These are phyloP conservation scores for Limnephilus marmoratus DNA, from an alignment of 2,888 invertebrate species.

Conservation along the genomic window DNA sequence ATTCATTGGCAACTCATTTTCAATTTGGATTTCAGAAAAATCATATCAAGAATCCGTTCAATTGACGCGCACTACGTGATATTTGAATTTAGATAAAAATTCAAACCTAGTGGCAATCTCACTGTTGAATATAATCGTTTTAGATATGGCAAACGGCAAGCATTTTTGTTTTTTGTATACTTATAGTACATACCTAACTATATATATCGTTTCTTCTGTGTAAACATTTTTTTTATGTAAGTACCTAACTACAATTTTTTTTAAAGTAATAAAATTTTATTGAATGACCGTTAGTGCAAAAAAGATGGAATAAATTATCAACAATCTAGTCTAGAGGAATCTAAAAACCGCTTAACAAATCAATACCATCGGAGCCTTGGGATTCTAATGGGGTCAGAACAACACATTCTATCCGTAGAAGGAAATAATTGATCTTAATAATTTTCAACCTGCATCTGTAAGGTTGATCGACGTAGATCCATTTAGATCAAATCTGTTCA, in stretches of 20 bases:
- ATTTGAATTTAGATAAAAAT: too few species aligned
- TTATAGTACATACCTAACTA: too few species aligned
- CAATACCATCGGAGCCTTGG: constrained; percentile 2
- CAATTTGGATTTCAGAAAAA: not conserved
- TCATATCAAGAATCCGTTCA: not conserved
- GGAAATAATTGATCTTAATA: constrained; percentile 25
- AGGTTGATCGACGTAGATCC: constrained; percentile 46
- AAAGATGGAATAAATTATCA: not conserved
- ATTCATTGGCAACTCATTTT: not conserved
- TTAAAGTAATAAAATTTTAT: too few species aligned
- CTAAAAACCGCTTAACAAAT: not conserved
- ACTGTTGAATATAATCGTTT: too few species aligned
- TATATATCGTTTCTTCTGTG: too few species aligned
- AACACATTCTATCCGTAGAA: constrained; percentile 20
- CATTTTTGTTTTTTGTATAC: too few species aligned
- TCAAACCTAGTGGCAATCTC: too few species aligned
- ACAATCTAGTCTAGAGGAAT: not conserved
- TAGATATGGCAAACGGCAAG: too few species aligned
- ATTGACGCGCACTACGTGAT: too few species aligned
- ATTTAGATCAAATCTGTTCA: constrained; percentile 57
- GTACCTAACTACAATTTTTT: too few species aligned
- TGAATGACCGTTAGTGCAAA: not conserved
- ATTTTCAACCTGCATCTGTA: constrained; percentile 21
- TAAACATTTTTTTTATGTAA: too few species aligned
- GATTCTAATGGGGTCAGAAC: constrained; percentile 23